phyloP scores from a whole-genome alignment of 2,888 invertebrate species.

The Drepana falcataria region DNA sequence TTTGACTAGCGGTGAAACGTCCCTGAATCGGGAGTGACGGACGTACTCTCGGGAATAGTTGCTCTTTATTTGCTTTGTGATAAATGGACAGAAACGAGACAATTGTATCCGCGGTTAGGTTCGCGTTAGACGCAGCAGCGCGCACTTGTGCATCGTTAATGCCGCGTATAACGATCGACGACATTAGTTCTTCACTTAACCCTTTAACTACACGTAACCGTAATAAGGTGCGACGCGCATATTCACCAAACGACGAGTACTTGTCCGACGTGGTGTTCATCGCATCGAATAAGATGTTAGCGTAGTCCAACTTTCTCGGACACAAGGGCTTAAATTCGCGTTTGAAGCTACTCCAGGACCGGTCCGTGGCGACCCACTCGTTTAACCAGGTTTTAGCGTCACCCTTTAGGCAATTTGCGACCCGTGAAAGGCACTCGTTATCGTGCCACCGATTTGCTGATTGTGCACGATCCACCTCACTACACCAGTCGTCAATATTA shows the following conservation, averaged over 20 bases:
- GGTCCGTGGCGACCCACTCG: constrained; percentile 5
- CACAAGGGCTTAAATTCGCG: constrained; percentile 14
- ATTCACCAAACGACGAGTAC: constrained; percentile 16
- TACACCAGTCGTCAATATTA: constrained; percentile 6
- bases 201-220: constrained; percentile 15
- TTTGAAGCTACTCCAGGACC: constrained; percentile 17
- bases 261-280: constrained; percentile 13
- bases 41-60: not conserved
- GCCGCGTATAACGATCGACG: constrained; percentile 16
- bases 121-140: constrained; percentile 17
- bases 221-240: constrained; percentile 11
- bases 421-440: constrained; percentile 10
- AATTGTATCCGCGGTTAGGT: constrained; percentile 3
- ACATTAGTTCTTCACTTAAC: constrained; percentile 17
- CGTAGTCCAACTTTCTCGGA: constrained; percentile 11
- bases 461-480: constrained; percentile 8
- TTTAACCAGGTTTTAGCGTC: constrained; percentile 6
- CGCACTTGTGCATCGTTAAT: constrained; percentile 13
- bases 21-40: not conserved
- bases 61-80: constrained; percentile 5
- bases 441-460: constrained; percentile 5
- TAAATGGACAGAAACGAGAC: constrained; percentile 7
- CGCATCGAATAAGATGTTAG: constrained; percentile 12
- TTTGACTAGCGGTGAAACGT: not conserved
- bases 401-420: constrained; percentile 8